A percentile compares a stretch with the other conserved stretches of the same genome.
These are phyloP conservation scores for Bubalus kerabau DNA, from an alignment of 2,113 vertebrate genomes.

Conservation along the genomic window DNA sequence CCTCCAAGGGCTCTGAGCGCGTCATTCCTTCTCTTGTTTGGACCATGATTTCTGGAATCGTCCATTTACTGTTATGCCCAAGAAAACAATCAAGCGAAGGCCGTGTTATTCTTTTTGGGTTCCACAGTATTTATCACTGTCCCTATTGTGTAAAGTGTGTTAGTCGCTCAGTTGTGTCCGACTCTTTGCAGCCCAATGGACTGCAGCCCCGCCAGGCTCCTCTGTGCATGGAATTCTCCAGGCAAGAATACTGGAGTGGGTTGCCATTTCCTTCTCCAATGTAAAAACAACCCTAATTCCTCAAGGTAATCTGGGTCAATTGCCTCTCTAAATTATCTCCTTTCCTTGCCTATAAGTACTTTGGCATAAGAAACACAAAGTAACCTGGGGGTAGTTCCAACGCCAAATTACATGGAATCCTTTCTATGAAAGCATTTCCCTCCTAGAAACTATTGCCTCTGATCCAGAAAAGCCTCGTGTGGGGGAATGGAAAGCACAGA, in stretches of 20 bases:
- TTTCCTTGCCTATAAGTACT: background rate
- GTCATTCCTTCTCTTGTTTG: background rate
- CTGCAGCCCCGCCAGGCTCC: background rate
- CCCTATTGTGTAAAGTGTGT: background rate
- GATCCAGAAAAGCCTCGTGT: background rate
- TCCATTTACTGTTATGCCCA: background rate
- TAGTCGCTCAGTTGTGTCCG: fast-evolving
- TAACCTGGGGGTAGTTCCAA: background rate
- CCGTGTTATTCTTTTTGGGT: background rate
- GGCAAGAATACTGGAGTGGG: background rate
- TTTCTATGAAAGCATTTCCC: background rate
- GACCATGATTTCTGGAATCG: background rate
- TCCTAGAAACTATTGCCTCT: background rate
- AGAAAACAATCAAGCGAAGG: background rate
- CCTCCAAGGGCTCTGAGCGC: background rate
- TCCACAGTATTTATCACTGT: background rate
- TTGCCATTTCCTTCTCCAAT: background rate
- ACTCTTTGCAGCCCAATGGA: background rate
- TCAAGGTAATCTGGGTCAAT: background rate
- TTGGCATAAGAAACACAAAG: background rate
- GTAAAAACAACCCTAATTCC: background rate
- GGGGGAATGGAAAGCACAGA: background rate
- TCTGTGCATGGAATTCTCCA: background rate
- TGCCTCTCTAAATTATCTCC: background rate
- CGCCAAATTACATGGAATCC: background rate